Percentiles rank a stretch among this genome's conserved stretches.
Conservation (phyloP, 2,113 vertebrate genomes). For the Cyanoliseus patagonus region DNA sequence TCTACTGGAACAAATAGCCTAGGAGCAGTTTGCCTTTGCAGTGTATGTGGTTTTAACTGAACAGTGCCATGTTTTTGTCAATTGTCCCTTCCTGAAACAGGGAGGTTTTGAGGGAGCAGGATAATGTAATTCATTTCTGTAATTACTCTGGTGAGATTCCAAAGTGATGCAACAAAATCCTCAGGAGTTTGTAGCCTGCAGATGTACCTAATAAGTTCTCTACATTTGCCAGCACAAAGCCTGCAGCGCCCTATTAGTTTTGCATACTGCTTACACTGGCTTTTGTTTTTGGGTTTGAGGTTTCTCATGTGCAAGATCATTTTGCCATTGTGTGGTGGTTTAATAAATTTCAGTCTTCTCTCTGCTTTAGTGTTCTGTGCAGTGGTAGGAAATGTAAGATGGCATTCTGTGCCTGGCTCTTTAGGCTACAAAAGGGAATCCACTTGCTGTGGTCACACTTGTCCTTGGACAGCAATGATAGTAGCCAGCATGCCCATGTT, state of each 20-base stretch:
- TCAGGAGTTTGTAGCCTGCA: constrained; percentile 9
- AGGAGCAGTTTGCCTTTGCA: neutral
- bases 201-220: neutral
- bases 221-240: neutral
- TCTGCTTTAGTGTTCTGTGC: neutral
- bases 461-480: neutral
- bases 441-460: neutral
- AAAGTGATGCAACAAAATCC: neutral
- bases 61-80: constrained; percentile 17
- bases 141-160: neutral
- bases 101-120: neutral
- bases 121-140: neutral
- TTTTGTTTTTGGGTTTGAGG: neutral
- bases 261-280: neutral
- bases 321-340: neutral
- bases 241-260: neutral
- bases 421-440: neutral
- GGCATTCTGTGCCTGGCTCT: neutral
- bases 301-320: neutral
- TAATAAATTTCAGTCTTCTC: neutral
- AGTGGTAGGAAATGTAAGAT: neutral
- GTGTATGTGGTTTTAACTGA: neutral
- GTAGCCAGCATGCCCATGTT: neutral
- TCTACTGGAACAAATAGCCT: neutral
- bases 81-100: constrained; percentile 21